Percentiles rank a stretch among this genome's conserved stretches.
phyloP scores from a whole-genome alignment of 2,888 invertebrate species.

The Campoplex capitator region DNA sequence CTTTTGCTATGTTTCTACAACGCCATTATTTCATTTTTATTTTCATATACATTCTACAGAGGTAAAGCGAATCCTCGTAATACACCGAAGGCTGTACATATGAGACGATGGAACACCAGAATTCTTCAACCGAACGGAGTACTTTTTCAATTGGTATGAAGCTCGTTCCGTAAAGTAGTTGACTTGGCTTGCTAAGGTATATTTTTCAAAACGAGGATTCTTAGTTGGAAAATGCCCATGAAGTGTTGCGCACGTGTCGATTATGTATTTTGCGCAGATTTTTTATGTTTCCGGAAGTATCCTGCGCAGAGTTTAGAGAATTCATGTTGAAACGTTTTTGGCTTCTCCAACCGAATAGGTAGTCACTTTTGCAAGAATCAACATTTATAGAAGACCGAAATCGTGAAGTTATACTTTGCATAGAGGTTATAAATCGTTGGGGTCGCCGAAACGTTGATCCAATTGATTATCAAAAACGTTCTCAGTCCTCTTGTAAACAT shows the following conservation, averaged over 20 bases:
- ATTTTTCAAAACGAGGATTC: neutral
- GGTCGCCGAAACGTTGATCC: neutral
- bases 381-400: too few species aligned
- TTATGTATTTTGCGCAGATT: neutral
- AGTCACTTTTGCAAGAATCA: neutral
- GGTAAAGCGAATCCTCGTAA: neutral
- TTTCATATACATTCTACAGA: neutral
- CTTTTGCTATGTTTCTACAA: neutral
- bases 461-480: neutral
- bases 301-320: too few species aligned
- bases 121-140: neutral
- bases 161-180: neutral
- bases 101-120: conserved; percentile 2
- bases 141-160: neutral
- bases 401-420: too few species aligned
- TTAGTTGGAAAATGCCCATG: neutral
- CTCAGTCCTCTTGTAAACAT: neutral
- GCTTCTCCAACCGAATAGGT: too few species aligned
- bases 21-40: neutral
- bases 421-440: neutral
- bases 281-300: too few species aligned
- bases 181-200: neutral
- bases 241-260: neutral
- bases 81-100: neutral
- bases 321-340: too few species aligned